These are phyloP conservation scores for Nycticorax nycticorax DNA, from an alignment of 2,113 vertebrate genomes.

Conservation along the genomic window DNA sequence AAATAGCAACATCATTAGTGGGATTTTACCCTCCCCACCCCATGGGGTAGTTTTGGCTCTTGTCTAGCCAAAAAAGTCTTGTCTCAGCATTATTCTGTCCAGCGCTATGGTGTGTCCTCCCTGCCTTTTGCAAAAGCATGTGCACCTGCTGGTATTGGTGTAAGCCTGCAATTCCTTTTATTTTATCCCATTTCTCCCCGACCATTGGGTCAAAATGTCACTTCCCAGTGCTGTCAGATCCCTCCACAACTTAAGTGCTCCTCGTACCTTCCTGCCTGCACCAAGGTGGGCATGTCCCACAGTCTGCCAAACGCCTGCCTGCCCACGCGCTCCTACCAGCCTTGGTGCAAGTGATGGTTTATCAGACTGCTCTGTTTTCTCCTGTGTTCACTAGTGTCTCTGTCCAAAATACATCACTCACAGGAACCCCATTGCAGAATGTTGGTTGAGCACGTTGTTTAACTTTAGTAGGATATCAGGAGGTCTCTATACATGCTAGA, in stretches of 20 bases:
- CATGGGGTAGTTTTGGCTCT: neutral
- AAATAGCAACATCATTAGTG: neutral
- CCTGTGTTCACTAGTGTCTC: neutral
- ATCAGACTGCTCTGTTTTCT: neutral
- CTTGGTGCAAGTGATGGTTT: neutral
- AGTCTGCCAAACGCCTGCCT: neutral
- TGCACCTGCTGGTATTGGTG: neutral
- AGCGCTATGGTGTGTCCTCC: neutral
- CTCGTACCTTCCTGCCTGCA: neutral
- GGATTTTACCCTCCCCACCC: neutral
- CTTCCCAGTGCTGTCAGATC: neutral
- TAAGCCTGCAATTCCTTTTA: neutral
- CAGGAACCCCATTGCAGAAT: neutral
- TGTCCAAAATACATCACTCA: neutral
- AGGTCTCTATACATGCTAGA: neutral
- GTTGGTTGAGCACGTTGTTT: neutral
- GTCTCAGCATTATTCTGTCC: neutral
- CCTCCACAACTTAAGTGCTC: neutral
- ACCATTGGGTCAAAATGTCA: neutral
- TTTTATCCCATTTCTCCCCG: neutral
- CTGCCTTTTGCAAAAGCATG: neutral
- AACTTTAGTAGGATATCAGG: neutral
- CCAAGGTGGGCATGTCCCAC: neutral
- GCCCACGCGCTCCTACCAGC: rapidly evolving
- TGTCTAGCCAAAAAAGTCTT: neutral